phyloP scores from a whole-genome alignment of 2,888 invertebrate genomes.

The Melinaea marsaeus region DNA sequence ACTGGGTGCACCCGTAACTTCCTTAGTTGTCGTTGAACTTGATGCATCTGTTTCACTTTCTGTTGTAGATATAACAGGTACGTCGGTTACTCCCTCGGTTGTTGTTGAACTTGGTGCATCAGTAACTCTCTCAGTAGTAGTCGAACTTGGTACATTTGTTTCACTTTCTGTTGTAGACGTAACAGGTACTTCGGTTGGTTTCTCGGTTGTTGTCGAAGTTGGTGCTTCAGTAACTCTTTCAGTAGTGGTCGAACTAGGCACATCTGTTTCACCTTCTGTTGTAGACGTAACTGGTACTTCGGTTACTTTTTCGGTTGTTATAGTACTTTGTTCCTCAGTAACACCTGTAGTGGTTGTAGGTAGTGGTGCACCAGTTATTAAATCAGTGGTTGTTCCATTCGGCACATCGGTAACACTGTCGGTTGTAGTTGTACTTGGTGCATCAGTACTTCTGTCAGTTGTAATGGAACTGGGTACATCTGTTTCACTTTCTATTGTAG shows the following conservation, averaged over 20 bases:
- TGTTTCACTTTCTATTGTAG: too few species aligned
- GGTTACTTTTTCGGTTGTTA: constrained; percentile 14
- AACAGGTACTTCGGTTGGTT: not conserved
- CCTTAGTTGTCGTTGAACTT: too few species aligned
- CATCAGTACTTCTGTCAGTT: too few species aligned
- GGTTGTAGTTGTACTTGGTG: too few species aligned
- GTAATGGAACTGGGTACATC: too few species aligned
- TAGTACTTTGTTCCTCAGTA: constrained; percentile 8
- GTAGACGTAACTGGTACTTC: constrained; percentile 10
- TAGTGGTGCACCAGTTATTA: not conserved
- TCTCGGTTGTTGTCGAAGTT: not conserved
- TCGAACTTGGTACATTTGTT: not conserved
- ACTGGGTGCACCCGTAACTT: not conserved
- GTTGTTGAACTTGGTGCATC: too few species aligned
- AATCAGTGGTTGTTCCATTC: not conserved
- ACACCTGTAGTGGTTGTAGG: not conserved
- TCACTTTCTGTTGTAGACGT: not conserved
- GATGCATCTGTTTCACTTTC: too few species aligned
- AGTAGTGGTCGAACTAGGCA: constrained; percentile 7
- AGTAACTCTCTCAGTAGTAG: too few species aligned
- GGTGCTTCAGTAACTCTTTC: not conserved
- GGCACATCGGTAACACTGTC: too few species aligned
- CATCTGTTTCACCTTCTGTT: constrained; percentile 3
- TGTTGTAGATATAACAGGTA: too few species aligned
- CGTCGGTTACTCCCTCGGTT: too few species aligned